A percentile compares a stretch with the other conserved stretches of the same genome.
Evolutionary conservation across 2,888 invertebrate species (phyloP).

Genomic region (Lymantria monacha): DNA sequence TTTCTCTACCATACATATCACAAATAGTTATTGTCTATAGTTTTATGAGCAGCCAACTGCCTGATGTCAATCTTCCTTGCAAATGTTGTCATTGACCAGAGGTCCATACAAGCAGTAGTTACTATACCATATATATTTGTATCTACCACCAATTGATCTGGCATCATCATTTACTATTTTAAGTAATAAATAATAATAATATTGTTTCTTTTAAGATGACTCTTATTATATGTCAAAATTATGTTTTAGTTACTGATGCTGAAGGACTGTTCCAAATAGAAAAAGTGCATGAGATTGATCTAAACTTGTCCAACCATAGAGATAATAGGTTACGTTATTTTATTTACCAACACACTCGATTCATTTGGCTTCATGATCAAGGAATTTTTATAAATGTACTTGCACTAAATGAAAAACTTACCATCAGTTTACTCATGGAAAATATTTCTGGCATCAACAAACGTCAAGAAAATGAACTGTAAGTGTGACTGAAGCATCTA

Average conservation of each 20-base stretch:
- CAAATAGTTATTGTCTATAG: too few species aligned
- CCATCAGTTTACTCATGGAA: slow-evolving; percentile 75
- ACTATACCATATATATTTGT: too few species aligned
- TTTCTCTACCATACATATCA: too few species aligned
- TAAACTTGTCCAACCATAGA: slow-evolving; percentile 66
- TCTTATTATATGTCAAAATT: slow-evolving; percentile 1
- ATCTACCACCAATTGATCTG: too few species aligned
- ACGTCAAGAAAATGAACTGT: slow-evolving; percentile 81
- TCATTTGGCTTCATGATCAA: slow-evolving; percentile 78
- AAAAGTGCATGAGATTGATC: slow-evolving; percentile 63
- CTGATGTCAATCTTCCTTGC: too few species aligned
- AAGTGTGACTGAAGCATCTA: slow-evolving; percentile 43
- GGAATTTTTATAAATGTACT: slow-evolving; percentile 73
- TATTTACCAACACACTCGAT: slow-evolving; percentile 80
- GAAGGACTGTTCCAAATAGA: slow-evolving; percentile 70
- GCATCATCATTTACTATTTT: too few species aligned
- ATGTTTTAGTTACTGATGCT: slow-evolving; percentile 71
- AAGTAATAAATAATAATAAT: too few species aligned
- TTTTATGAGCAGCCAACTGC: too few species aligned
- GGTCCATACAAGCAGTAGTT: too few species aligned
- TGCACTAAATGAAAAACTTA: slow-evolving; percentile 71
- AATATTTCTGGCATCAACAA: slow-evolving; percentile 78
- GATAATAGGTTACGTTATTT: slow-evolving; percentile 78
- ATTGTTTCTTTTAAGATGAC: not conserved
- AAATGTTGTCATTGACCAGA: too few species aligned